Conservation (phyloP, 2,888 invertebrate species). For the Tryphoninae sp. region DNA sequence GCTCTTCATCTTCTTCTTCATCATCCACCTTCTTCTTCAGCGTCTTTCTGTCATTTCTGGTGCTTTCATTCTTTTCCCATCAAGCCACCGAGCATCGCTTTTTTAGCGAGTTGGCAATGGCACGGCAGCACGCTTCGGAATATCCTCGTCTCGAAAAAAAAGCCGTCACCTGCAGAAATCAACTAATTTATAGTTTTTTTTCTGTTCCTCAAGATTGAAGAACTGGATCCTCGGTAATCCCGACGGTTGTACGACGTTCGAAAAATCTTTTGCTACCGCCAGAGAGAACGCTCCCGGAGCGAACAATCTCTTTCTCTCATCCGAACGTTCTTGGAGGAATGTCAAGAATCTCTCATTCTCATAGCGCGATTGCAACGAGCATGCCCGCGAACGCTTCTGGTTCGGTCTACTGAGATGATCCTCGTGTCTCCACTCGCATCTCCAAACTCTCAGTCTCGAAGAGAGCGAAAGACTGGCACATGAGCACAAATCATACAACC, state of each 20-base stretch:
- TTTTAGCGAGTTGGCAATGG: not conserved
- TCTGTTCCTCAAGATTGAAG: constrained; percentile 70
- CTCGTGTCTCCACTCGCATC: constrained; percentile 27
- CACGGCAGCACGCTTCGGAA: not conserved
- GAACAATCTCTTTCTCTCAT: constrained; percentile 63
- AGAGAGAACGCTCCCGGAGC: constrained; percentile 49
- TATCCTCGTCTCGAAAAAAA: constrained; percentile 24
- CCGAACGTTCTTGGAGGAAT: constrained; percentile 72
- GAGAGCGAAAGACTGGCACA: not conserved
- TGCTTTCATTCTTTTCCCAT: constrained; percentile 36
- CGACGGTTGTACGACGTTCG: constrained; percentile 41
- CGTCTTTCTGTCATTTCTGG: constrained; percentile 14
- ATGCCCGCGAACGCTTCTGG: constrained; percentile 13
- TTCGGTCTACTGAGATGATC: constrained; percentile 24
- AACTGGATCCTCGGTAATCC: constrained; percentile 53
- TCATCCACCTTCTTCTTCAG: constrained; percentile 17
- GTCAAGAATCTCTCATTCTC: constrained; percentile 75
- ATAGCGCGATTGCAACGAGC: constrained; percentile 32
- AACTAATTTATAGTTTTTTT: constrained; percentile 80
- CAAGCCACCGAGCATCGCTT: constrained; percentile 16
- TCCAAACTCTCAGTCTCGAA: not conserved
- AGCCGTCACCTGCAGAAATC: constrained; percentile 75
- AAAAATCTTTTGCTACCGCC: constrained; percentile 13
- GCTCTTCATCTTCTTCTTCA: constrained; percentile 27
- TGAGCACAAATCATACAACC: not conserved